A percentile compares a stretch with the other conserved stretches of the same genome.
Evolutionary conservation across 2,113 vertebrate genomes (phyloP).

Genomic region (Sarotherodon lohbergeri): DNA sequence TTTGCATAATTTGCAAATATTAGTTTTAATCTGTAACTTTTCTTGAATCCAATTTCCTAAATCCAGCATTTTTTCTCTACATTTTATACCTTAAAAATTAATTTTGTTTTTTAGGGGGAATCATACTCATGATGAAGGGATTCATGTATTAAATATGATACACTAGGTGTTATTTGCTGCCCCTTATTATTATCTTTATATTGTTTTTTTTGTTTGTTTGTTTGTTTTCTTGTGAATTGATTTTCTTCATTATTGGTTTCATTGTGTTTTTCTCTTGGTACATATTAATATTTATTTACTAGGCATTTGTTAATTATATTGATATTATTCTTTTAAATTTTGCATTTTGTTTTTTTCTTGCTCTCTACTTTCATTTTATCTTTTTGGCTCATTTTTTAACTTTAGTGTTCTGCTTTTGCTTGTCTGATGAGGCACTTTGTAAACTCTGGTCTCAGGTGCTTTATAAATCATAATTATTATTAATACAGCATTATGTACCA

Average conservation of each 20-base stretch:
- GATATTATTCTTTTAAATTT: neutral
- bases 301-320: neutral
- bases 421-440: neutral
- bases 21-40: neutral
- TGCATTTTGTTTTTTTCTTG: neutral
- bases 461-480: neutral
- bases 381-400: neutral
- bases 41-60: neutral
- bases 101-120: fast-evolving
- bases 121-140: fast-evolving
- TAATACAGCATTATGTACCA: neutral
- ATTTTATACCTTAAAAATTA: neutral
- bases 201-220: fast-evolving
- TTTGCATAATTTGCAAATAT: neutral
- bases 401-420: fast-evolving
- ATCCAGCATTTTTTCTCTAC: fast-evolving
- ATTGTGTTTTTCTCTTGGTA: neutral
- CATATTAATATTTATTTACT: neutral
- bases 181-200: neutral
- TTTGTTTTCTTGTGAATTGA: neutral
- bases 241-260: neutral
- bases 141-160: neutral
- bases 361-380: neutral
- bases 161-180: neutral
- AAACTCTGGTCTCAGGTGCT: neutral